phyloP scores from a whole-genome alignment of 2,888 invertebrate species.

The Elysia crispata region DNA sequence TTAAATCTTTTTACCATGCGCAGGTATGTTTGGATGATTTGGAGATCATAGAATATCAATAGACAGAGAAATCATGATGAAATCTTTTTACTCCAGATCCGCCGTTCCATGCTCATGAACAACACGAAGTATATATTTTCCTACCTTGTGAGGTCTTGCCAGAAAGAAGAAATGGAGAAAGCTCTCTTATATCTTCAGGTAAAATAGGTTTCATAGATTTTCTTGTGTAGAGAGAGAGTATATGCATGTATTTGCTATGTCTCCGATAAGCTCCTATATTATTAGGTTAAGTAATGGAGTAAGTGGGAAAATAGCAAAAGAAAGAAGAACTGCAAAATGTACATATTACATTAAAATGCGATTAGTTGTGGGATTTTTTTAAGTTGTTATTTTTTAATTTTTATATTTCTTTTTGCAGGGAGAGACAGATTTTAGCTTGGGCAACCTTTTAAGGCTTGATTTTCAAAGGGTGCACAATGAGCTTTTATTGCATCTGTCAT shows the following conservation, averaged over 20 bases:
- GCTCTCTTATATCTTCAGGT: conserved; percentile 64
- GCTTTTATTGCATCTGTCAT: conserved; percentile 74
- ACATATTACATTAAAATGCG: background rate
- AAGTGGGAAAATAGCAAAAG: background rate
- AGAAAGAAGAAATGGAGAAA: conserved; percentile 68
- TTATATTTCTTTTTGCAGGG: conserved; percentile 58
- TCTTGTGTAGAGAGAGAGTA: too few species aligned
- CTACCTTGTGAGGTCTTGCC: conserved; percentile 73
- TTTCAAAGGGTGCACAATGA: conserved; percentile 76
- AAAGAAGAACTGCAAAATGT: too few species aligned
- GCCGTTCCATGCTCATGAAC: conserved; percentile 72
- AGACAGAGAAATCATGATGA: background rate
- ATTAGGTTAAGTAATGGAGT: conserved; percentile 23
- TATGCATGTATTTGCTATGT: too few species aligned
- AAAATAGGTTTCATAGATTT: too few species aligned
- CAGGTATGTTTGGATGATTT: too few species aligned
- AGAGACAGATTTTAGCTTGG: conserved; percentile 73
- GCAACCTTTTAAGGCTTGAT: conserved; percentile 70
- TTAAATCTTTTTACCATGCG: too few species aligned
- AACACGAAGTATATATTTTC: conserved; percentile 76
- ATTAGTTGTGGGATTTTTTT: background rate
- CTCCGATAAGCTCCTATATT: conserved; percentile 68
- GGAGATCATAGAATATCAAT: background rate
- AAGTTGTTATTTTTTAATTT: conserved; percentile 29
- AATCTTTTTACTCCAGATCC: conserved; percentile 59